phyloP scores from a whole-genome alignment of 37 sponge, comb jelly and placozoan species.

The Cladorhizidae sp. region DNA sequence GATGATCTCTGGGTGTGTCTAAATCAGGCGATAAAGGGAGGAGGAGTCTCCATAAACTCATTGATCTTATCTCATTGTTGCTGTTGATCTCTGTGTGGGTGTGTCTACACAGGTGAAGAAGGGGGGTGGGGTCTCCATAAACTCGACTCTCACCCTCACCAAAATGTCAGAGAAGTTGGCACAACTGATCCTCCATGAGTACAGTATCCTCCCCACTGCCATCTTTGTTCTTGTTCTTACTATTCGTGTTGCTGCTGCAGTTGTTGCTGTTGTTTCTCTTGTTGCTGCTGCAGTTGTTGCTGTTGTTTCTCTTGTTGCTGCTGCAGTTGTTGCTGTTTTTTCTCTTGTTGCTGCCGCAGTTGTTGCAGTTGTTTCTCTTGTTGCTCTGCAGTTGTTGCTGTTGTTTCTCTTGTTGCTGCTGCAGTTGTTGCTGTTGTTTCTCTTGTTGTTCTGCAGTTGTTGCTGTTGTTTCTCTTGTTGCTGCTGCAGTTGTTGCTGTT shows the following conservation, averaged over 20 bases:
- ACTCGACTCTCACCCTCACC: constrained; percentile 83
- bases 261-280: no score
- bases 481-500: no score
- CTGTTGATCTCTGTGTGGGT: neutral
- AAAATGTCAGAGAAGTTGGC: constrained; percentile 94
- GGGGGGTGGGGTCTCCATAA: constrained; percentile 95
- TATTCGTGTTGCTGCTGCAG: no score
- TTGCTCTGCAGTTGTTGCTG: no score
- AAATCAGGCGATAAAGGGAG: neutral
- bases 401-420: no score
- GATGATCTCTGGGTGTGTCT: neutral
- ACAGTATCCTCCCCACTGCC: constrained; percentile 91
- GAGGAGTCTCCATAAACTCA: neutral
- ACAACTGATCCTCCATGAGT: constrained; percentile 95
- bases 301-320: neutral
- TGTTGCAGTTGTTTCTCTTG: neutral
- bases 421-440: neutral
- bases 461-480: no score
- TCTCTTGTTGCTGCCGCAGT: neutral
- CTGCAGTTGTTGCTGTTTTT: no score
- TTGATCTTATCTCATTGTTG: neutral
- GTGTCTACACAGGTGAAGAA: constrained; percentile 78
- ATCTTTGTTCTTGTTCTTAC: no score
- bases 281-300: neutral
- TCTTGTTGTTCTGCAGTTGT: neutral